Conservation (phyloP, 2,113 vertebrate species). For the Rhea americana region DNA sequence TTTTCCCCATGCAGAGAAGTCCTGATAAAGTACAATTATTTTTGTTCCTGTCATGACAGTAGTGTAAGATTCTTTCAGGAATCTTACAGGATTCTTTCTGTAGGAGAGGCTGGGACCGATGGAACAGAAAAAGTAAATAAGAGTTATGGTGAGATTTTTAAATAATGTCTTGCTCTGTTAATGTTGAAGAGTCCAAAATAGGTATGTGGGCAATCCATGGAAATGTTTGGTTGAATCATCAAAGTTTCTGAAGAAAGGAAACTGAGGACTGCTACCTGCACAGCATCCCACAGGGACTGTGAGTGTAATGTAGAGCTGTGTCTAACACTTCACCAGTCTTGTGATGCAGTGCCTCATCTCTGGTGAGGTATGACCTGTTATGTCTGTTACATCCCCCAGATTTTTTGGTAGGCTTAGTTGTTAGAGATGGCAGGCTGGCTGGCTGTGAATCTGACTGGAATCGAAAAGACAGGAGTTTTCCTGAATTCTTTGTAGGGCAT, state of each 20-base stretch:
- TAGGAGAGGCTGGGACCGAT: background rate
- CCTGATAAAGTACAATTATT: background rate
- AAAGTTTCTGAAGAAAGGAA: background rate
- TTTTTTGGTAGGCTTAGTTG: background rate
- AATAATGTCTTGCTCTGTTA: background rate
- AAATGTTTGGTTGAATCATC: background rate
- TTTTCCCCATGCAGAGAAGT: background rate
- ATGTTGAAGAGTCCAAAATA: background rate
- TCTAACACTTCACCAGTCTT: background rate
- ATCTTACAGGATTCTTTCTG: background rate
- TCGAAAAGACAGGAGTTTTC: background rate
- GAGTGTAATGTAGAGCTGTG: fast-evolving
- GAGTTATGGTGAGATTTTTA: background rate
- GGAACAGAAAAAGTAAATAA: slow-evolving; percentile 27
- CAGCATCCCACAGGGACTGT: background rate
- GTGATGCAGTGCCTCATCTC: background rate
- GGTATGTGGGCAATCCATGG: background rate
- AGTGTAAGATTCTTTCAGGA: slow-evolving; percentile 13
- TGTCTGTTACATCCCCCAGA: background rate
- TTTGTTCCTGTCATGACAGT: slow-evolving; percentile 37
- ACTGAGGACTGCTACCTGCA: background rate
- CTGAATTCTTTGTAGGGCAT: background rate
- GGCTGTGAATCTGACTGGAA: background rate
- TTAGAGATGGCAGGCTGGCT: background rate
- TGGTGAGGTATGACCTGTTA: background rate